Evolutionary conservation across 2,888 invertebrate species (phyloP).

Genomic region (Baronia brevicornis): DNA sequence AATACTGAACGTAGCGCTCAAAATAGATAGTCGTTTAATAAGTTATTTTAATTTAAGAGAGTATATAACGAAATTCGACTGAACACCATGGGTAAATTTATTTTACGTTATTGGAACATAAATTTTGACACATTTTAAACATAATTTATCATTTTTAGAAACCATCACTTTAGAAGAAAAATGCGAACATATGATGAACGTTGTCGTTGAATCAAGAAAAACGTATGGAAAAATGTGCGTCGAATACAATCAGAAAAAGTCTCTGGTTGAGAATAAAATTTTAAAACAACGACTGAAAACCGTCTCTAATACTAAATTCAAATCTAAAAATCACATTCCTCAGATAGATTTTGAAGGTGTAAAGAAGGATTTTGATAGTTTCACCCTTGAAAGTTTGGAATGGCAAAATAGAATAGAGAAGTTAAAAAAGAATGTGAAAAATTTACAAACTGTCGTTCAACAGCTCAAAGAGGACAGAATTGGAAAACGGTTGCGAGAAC

Average conservation of each 20-base stretch:
- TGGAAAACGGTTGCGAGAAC: conserved; percentile 35
- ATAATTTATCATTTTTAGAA: conserved; percentile 25
- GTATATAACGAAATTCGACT: too few species aligned
- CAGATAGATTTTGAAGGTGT: conserved; percentile 28
- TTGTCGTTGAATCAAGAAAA: conserved; percentile 65
- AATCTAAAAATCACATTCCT: conserved; percentile 36
- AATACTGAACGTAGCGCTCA: too few species aligned
- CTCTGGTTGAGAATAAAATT: conserved; percentile 48
- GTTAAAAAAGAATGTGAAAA: conserved; percentile 32
- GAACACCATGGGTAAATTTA: too few species aligned
- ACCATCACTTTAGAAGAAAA: conserved; percentile 37
- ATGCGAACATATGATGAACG: conserved; percentile 59
- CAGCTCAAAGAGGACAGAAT: conserved; percentile 45
- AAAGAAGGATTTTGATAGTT: conserved; percentile 40
- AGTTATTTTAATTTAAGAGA: too few species aligned
- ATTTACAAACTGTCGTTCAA: conserved; percentile 39
- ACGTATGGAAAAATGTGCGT: conserved; percentile 50
- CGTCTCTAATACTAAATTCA: conserved; percentile 41
- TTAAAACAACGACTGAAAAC: conserved; percentile 48
- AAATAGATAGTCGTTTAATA: too few species aligned
- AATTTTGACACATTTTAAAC: conserved; percentile 10
- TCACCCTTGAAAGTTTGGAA: conserved; percentile 35
- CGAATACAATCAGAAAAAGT: conserved; percentile 49
- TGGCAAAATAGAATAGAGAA: conserved; percentile 33
- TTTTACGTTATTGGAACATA: too few species aligned